phyloP scores from a whole-genome alignment of 1,140 invertebrate species.

The Araneus ventricosus region DNA sequence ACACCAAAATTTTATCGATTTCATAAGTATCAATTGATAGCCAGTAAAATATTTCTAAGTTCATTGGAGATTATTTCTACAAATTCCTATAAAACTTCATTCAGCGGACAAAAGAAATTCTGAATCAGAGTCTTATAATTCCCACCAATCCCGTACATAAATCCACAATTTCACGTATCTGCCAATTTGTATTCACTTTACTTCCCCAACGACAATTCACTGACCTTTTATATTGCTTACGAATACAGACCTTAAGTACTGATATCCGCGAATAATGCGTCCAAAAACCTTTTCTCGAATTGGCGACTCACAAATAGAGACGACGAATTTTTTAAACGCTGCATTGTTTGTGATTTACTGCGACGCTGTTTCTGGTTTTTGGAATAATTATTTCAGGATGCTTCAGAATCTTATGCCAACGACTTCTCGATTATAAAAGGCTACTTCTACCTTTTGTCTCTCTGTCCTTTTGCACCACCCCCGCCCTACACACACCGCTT shows the following conservation, averaged over 20 bases:
- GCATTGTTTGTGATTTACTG: conserved; percentile 45
- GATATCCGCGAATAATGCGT: not conserved
- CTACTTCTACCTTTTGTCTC: conserved; percentile 59
- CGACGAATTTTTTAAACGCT: conserved; percentile 3
- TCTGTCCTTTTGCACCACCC: conserved; percentile 1
- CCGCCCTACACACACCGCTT: not conserved
- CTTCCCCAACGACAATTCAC: not conserved
- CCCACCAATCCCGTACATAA: no score
- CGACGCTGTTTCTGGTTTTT: conserved; percentile 21
- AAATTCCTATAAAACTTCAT: no score
- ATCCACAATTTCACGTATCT: not conserved
- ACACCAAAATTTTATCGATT: no score
- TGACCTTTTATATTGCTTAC: not conserved
- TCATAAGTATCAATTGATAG: no score
- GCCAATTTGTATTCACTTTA: not conserved
- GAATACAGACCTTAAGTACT: not conserved
- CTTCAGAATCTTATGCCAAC: conserved; percentile 40
- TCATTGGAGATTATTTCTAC: no score
- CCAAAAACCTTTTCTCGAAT: conserved; percentile 34
- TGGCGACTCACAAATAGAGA: not conserved
- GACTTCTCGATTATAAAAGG: conserved; percentile 57
- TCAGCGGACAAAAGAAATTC: no score
- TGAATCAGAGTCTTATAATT: no score
- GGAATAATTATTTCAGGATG: conserved; percentile 64
- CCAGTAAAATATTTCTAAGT: no score